Conservation (phyloP, 2,888 invertebrate genomes). For the Clistopyga incitator region DNA sequence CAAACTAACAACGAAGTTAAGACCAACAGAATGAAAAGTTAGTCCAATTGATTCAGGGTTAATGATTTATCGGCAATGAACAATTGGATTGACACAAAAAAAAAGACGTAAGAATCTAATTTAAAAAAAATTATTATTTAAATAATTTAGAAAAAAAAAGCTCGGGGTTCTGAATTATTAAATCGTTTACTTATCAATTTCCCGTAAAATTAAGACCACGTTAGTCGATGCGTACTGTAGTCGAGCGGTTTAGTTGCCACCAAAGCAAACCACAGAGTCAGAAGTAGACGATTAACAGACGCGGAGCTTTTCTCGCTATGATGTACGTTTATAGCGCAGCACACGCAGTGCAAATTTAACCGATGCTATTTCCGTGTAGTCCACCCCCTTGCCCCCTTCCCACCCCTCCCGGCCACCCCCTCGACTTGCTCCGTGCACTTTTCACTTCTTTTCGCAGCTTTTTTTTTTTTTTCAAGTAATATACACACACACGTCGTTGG, state of each 20-base stretch:
- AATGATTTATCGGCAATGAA: background rate
- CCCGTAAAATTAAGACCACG: no score
- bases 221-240: no score
- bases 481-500: constrained; percentile 47
- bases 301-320: constrained; percentile 71
- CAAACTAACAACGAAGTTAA: background rate
- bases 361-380: constrained; percentile 74
- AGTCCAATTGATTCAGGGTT: background rate
- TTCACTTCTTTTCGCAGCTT: constrained; percentile 38
- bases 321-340: constrained; percentile 76
- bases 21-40: constrained; percentile 1
- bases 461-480: constrained; percentile 72
- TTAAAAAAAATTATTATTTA: no score
- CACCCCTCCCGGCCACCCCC: background rate
- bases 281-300: constrained; percentile 78
- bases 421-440: background rate
- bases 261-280: background rate
- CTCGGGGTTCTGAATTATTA: no score
- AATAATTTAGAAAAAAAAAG: no score
- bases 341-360: constrained; percentile 76
- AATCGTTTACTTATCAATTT: no score
- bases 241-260: no score
- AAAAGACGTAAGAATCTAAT: no score
- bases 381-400: constrained; percentile 50
- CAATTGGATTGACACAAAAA: no score